phyloP scores from a whole-genome alignment of 2,797 vertebrate species.

The Gallinago solitaria region DNA sequence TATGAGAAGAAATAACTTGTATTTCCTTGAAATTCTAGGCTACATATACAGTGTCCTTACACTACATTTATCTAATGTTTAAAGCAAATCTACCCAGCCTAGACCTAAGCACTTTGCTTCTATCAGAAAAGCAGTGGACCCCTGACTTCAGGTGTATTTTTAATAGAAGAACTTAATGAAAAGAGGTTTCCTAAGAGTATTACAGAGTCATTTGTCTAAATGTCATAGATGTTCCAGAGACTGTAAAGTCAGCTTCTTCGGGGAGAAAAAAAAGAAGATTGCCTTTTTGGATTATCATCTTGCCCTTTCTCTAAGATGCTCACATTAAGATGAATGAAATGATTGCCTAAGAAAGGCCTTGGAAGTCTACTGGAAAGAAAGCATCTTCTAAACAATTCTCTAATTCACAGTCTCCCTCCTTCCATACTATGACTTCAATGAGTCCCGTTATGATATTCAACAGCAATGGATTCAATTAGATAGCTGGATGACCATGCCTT shows the following conservation, averaged over 20 bases:
- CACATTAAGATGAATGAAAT: slow-evolving; percentile 27
- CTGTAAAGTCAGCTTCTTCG: slow-evolving; percentile 35
- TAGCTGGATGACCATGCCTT: slow-evolving; percentile 27
- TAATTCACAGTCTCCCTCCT: not conserved
- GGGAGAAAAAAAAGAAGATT: slow-evolving; percentile 26
- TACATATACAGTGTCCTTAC: not conserved
- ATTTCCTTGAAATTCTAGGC: not conserved
- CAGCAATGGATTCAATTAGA: not conserved
- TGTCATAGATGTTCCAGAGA: slow-evolving; percentile 18
- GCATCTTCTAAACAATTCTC: not conserved
- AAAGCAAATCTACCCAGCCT: not conserved
- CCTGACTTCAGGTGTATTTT: not conserved
- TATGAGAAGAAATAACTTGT: not conserved
- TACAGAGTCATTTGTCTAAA: slow-evolving; percentile 59
- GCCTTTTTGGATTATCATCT: slow-evolving; percentile 15
- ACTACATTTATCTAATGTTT: not conserved
- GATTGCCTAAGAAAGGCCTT: not conserved
- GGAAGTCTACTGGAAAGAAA: not conserved
- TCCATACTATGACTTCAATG: not conserved
- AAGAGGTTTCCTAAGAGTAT: slow-evolving; percentile 12
- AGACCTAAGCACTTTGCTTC: not conserved
- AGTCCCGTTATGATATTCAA: not conserved
- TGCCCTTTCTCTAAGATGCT: slow-evolving; percentile 12
- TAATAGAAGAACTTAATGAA: not conserved
- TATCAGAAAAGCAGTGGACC: not conserved